Conservation (phyloP, 1,140 invertebrate species). For the Hetaerina americana region DNA sequence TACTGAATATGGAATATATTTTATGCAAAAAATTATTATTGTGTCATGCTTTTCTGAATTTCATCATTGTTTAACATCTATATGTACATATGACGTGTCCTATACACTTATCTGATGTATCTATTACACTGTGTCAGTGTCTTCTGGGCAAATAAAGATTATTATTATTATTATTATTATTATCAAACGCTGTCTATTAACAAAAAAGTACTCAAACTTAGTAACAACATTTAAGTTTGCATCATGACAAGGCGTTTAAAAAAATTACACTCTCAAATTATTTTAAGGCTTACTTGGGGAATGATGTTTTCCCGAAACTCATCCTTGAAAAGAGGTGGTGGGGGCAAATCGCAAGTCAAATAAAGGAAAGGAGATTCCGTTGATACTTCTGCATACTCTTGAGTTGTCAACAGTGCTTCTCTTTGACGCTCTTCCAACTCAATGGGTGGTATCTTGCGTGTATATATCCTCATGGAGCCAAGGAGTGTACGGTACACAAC, state of each 20-base stretch:
- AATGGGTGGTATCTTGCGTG: conserved; percentile 84
- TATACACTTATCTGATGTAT: too few species aligned
- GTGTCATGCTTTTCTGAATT: too few species aligned
- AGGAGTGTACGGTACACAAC: conserved; percentile 93
- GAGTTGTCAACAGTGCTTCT: conserved; percentile 57
- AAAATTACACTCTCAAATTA: too few species aligned
- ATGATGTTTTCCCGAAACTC: conserved; percentile 97
- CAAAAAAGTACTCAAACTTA: background rate
- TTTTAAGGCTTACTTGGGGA: conserved; percentile 57
- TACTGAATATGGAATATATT: too few species aligned
- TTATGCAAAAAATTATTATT: too few species aligned
- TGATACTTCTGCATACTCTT: conserved; percentile 77
- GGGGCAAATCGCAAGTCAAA: conserved; percentile 90
- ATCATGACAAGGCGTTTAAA: too few species aligned
- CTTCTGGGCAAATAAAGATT: too few species aligned
- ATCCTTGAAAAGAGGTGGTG: conserved; percentile 92
- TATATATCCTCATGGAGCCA: conserved; percentile 90
- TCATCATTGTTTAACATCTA: too few species aligned
- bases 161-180: too few species aligned
- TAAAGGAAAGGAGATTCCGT: conserved; percentile 90
- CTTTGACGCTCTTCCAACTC: conserved; percentile 84
- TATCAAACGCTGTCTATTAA: background rate
- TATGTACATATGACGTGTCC: too few species aligned
- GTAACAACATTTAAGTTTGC: background rate
- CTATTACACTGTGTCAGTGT: too few species aligned